phyloP scores from a whole-genome alignment of 2,113 vertebrate species.

The Pristiophorus japonicus region DNA sequence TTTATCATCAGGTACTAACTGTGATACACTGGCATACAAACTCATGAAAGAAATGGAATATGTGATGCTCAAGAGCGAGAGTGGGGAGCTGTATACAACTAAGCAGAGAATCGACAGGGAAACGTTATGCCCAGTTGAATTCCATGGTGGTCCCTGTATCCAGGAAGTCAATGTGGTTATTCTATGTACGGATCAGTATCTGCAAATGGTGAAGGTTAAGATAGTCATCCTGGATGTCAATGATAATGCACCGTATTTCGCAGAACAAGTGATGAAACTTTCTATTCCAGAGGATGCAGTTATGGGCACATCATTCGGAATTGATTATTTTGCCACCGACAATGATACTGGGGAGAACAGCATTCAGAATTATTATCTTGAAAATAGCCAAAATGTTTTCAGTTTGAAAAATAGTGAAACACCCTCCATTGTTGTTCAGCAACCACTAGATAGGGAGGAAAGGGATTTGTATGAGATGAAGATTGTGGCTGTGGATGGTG shows the following conservation, averaged over 20 bases:
- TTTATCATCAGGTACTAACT: constrained; percentile 41
- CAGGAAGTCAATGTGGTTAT: constrained; percentile 50
- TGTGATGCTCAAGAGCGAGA: constrained; percentile 52
- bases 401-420: constrained; percentile 44
- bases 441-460: constrained; percentile 55
- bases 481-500: constrained; percentile 53
- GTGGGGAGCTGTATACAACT: constrained; percentile 58
- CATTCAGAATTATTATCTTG: constrained; percentile 52
- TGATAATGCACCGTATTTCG: constrained; percentile 60
- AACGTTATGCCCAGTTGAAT: constrained; percentile 51
- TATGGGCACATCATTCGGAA: constrained; percentile 48
- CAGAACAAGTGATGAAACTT: constrained; percentile 51
- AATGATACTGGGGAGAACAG: constrained; percentile 53
- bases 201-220: constrained; percentile 52
- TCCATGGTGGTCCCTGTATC: constrained; percentile 48
- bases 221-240: constrained; percentile 61
- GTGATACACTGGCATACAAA: constrained; percentile 48
- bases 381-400: constrained; percentile 50
- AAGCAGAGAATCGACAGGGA: constrained; percentile 56
- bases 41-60: constrained; percentile 50
- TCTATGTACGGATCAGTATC: constrained; percentile 42
- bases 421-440: constrained; percentile 49
- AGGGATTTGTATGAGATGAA: constrained; percentile 49
- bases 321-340: constrained; percentile 58
- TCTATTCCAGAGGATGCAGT: constrained; percentile 53